Percentiles rank a stretch among this genome's conserved stretches.
These are phyloP conservation scores for Odocoileus hemionus DNA, from an alignment of 2,113 vertebrate genomes.

Conservation along the genomic window DNA sequence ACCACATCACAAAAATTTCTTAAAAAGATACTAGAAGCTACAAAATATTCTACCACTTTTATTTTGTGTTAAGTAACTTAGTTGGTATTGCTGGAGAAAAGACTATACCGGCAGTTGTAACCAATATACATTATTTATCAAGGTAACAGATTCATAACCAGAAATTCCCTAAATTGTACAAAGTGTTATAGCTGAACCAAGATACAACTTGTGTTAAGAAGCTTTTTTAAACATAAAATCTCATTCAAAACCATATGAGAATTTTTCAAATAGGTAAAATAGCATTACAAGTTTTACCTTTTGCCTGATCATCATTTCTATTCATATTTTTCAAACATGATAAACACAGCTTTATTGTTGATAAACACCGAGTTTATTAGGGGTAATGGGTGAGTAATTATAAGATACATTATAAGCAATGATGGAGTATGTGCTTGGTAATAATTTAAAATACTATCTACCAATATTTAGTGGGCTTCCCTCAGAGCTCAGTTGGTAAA, in stretches of 20 bases:
- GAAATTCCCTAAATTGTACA: slow-evolving; percentile 26
- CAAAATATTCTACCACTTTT: not conserved
- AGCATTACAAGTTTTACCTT: not conserved
- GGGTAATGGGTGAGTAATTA: not conserved
- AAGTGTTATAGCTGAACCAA: not conserved
- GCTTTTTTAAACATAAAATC: not conserved
- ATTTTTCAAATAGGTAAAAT: not conserved
- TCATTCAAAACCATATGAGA: not conserved
- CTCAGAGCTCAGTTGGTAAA: not conserved
- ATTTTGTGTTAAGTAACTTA: slow-evolving; percentile 13
- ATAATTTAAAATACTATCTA: not conserved
- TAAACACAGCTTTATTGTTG: not conserved
- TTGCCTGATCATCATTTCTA: not conserved
- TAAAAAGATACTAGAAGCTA: not conserved
- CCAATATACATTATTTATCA: slow-evolving; percentile 35
- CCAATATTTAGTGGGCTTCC: not conserved
- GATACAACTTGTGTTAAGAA: not conserved
- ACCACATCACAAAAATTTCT: not conserved
- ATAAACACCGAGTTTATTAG: not conserved
- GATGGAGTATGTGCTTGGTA: not conserved
- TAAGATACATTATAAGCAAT: not conserved
- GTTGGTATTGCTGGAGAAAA: not conserved
- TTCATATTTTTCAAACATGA: not conserved
- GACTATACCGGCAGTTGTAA: not conserved
- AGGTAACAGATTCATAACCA: slow-evolving; percentile 14